Evolutionary conservation across 2,888 invertebrate genomes (phyloP).

Genomic region (Eupithecia subfuscata): DNA sequence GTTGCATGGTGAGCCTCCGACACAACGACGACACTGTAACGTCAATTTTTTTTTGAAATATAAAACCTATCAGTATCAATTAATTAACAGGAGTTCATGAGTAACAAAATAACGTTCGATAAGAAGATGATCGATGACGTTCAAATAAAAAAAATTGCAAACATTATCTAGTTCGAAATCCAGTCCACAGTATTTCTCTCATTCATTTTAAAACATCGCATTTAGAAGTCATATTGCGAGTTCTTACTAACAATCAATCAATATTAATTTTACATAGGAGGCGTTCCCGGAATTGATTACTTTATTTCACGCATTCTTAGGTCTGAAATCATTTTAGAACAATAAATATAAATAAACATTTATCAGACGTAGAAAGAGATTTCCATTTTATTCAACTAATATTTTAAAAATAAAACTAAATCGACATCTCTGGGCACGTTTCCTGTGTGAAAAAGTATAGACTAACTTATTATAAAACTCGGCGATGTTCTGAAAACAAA

Average conservation of each 20-base stretch:
- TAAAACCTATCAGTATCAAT: neutral
- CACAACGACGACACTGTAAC: no score
- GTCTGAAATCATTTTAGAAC: neutral
- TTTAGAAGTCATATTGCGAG: neutral
- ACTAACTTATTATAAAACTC: neutral
- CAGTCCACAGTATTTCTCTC: neutral
- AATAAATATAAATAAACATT: neutral
- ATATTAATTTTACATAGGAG: neutral
- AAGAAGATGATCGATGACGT: neutral
- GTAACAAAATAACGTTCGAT: neutral
- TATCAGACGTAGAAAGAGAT: neutral
- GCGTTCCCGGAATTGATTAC: neutral
- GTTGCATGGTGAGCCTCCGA: conserved; percentile 49
- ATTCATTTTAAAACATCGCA: neutral
- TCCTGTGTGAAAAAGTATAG: neutral
- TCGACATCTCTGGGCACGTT: neutral
- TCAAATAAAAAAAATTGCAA: no score
- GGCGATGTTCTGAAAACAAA: neutral
- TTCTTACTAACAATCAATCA: neutral
- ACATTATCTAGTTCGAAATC: neutral
- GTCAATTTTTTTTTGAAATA: neutral
- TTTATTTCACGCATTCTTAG: neutral
- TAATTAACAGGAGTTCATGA: no score
- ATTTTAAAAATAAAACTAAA: neutral
- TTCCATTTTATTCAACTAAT: neutral